Conservation (phyloP, 2,888 invertebrate species). For the Axea sp. region DNA sequence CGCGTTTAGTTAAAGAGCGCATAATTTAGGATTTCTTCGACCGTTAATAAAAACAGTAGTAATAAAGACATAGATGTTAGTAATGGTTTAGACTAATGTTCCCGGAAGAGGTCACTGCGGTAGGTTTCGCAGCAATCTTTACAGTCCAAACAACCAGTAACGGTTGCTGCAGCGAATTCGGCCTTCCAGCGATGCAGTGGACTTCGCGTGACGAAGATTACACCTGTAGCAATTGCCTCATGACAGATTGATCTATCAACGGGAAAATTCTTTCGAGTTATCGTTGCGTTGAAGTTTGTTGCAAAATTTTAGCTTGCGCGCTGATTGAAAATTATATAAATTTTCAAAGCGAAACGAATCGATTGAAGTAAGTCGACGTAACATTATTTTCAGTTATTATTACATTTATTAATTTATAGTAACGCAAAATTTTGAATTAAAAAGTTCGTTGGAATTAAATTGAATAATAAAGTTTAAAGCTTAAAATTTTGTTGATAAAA, state of each 20-base stretch:
- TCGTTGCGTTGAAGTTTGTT: too few relatives aligned
- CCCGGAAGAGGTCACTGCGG: conserved; percentile 36
- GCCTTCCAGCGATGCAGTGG: conserved; percentile 36
- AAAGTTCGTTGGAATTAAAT: too few relatives aligned
- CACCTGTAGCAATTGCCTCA: conserved; percentile 37
- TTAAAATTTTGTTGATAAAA: too few relatives aligned
- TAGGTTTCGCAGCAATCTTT: conserved; percentile 16
- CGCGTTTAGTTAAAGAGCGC: not conserved
- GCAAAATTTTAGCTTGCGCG: too few relatives aligned
- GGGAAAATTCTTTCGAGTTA: conserved; percentile 21
- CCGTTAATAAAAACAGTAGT: conserved; percentile 9
- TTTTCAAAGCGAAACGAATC: too few relatives aligned
- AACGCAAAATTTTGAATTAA: too few relatives aligned
- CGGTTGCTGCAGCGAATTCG: conserved; percentile 41
- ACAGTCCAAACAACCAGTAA: conserved; percentile 18
- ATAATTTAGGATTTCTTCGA: conserved; percentile 7
- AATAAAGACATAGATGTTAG: conserved; percentile 6
- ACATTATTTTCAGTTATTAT: too few relatives aligned
- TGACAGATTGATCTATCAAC: conserved; percentile 52
- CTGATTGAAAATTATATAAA: too few relatives aligned
- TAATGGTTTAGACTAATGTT: conserved; percentile 28
- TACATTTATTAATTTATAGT: too few relatives aligned
- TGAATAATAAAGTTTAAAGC: too few relatives aligned
- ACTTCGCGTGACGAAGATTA: conserved; percentile 51
- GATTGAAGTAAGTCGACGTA: too few relatives aligned